A percentile compares a stretch with the other conserved stretches of the same genome.
Conservation (phyloP, 1,140 invertebrate genomes). For the Prorops nasuta region DNA sequence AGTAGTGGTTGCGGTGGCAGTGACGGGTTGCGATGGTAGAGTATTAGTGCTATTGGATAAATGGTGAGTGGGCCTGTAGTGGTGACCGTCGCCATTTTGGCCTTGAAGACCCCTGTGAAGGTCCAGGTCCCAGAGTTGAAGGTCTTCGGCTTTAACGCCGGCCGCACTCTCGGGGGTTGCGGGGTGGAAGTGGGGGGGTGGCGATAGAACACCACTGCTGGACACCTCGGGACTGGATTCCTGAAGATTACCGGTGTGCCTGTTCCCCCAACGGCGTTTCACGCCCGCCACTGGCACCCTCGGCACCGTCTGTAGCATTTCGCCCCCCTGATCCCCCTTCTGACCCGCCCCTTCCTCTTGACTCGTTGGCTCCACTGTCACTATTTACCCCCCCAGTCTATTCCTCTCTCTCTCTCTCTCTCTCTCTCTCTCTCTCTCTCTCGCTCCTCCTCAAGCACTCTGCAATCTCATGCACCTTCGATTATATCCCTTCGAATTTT, state of each 20-base stretch:
- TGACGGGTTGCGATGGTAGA: neutral
- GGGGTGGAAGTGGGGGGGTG: slow-evolving; percentile 52
- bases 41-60: slow-evolving; percentile 21
- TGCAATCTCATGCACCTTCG: slow-evolving; percentile 9
- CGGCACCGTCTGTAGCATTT: slow-evolving; percentile 49
- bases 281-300: slow-evolving; percentile 46
- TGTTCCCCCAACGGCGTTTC: slow-evolving; percentile 40
- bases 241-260: slow-evolving; percentile 39
- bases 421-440: slow-evolving; percentile 12
- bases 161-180: slow-evolving; percentile 63
- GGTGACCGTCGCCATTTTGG: slow-evolving; percentile 21
- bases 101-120: slow-evolving; percentile 48
- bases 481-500: slow-evolving; percentile 3
- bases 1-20: slow-evolving; percentile 4
- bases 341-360: neutral
- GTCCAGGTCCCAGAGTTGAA: slow-evolving; percentile 79
- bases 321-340: slow-evolving; percentile 2
- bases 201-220: slow-evolving; percentile 45
- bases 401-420: neutral
- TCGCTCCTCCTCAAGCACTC: slow-evolving; percentile 15
- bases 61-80: slow-evolving; percentile 21
- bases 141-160: slow-evolving; percentile 63
- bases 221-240: slow-evolving; percentile 58
- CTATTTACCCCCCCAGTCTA: neutral
- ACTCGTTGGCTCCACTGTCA: slow-evolving; percentile 5